Base-by-base conservation (phyloP, 2,113 vertebrate species). In the Lucifuga dentata region DNA sequence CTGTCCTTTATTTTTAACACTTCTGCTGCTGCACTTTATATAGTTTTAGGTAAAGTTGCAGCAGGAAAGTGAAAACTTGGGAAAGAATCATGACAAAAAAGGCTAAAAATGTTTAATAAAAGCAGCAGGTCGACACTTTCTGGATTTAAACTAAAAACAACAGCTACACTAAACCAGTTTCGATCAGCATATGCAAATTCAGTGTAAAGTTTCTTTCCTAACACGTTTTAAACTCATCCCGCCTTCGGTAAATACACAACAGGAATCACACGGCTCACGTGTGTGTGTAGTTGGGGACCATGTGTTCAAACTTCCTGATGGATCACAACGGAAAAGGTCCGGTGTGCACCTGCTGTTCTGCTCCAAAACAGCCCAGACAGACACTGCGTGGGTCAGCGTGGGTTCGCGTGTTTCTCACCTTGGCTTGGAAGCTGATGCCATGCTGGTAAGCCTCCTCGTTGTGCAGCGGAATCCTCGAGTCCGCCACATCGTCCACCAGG, bases 381-480 rank as follows among this genome's bases (percentile, higher is more conserved):
- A 29, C 26, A 29, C 26, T 7, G 26, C 26, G 7, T 29, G 26
- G n/a, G n/a, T n/a, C n/a, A 29, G 26, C 26, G 26, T 29, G 7
- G 7, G 26, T 29, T 7, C 7, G 2, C n/a, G 1, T 11, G 6
- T 11, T 2, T 8, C 74, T 94, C 89, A 97, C 96, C 96, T 97
- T 96, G 84, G 95, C 95, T 93, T 95, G 95, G 90, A 97, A 97
- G 61, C 88, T 78, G 53, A 97, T 95, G 63, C 96, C 96, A 57
- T 96, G 95, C 76, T 95, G 94, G 58, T 96, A 97, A 45, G 95
- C 96, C 82, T 96, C 95, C 55, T 97, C 95, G 81, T 94, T 96
- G 78, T 96, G 95, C 59, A 97, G 93, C 46, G 95, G 95, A 55
- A 95, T 86, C 88, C 95, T 91, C 8, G 95, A 93, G 80, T 97